These are phyloP conservation scores for Callipepla squamata DNA, from an alignment of 2,113 vertebrate species.

Conservation along the genomic window DNA sequence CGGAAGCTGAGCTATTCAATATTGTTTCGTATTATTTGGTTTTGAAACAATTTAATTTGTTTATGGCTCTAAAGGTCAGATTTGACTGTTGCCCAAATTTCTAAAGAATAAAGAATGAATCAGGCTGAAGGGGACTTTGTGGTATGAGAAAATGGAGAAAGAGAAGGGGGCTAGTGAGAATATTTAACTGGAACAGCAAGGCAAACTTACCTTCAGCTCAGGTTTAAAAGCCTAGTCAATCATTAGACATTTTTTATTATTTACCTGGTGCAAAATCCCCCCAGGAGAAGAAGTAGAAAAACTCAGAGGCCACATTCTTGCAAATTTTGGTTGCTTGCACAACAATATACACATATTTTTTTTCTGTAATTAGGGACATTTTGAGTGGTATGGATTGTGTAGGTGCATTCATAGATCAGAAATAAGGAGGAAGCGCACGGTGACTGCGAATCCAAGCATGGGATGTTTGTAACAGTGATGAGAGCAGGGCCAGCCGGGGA, in stretches of 20 bases:
- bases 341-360: background rate
- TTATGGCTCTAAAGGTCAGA: constrained; percentile 65
- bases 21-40: constrained; percentile 58
- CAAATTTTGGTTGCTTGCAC: constrained; percentile 2
- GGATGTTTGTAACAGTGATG: constrained; percentile 12
- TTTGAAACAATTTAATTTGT: constrained; percentile 63
- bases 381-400: background rate
- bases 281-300: background rate
- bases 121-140: constrained; percentile 23
- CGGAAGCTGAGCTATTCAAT: constrained; percentile 49
- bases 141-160: constrained; percentile 27
- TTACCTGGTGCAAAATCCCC: constrained; percentile 74
- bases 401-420: background rate
- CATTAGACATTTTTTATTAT: constrained; percentile 81
- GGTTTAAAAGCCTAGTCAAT: constrained; percentile 76
- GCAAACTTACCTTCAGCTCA: constrained; percentile 64
- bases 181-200: constrained; percentile 67
- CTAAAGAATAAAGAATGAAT: constrained; percentile 57
- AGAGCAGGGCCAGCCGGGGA: constrained; percentile 51
- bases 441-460: background rate
- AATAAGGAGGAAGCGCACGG: background rate
- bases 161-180: constrained; percentile 19
- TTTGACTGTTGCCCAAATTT: constrained; percentile 54
- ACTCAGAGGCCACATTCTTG: constrained; percentile 16
- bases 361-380: background rate